Evolutionary conservation across 2,113 vertebrate species (phyloP), one percentile per base, ranked within the genome.

Genomic region (Austrofundulus limnaeus): DNA sequence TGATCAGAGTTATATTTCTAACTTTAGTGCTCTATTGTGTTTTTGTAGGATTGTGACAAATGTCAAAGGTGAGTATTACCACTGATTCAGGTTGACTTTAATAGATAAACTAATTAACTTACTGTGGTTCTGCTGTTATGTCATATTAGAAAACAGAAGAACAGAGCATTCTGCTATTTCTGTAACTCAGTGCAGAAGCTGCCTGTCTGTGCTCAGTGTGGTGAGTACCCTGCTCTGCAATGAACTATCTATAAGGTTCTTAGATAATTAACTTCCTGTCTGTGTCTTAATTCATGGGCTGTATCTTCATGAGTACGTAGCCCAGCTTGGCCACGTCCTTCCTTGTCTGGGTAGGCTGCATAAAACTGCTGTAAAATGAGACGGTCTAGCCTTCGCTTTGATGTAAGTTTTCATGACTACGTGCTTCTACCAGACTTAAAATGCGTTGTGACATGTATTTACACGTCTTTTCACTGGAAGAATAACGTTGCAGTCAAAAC

Each of bases 161-260:
- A 98, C 72, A 91, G 97, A 89, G 96, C 97, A 0, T 99, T 99
- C 90, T 99, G 97, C 87, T 99, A 99, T 89, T 99, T 99, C 86
- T 99, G 97, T 74, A 92, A 87, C 67, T 92, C 93, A 8, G 92
- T 98, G 75, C 97, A 99, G 86, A 99, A 99, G 83, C 76, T 99
- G 65, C 96, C 96, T 4, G 93, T 95, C 82, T 99, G 97, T 70
- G 97, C 96, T 20, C 96, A 99, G 23, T 99, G 97, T 83, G 97
- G 97, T 99, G 86, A 96, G 97, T 94, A 24, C 25, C 47, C 28
- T 59, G 28, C 7, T 41, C n/a, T 43, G 19, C 15, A 25, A 4
- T 42, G 39, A 19, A 20, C 20, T 7, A 9, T 34, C 31, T 34
- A 9, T 34, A 5, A 34, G 31, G 31, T 34, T 34, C 10, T 34